Evolutionary conservation across 2,797 vertebrate genomes (phyloP).

Genomic region (Myotis pilosus): DNA sequence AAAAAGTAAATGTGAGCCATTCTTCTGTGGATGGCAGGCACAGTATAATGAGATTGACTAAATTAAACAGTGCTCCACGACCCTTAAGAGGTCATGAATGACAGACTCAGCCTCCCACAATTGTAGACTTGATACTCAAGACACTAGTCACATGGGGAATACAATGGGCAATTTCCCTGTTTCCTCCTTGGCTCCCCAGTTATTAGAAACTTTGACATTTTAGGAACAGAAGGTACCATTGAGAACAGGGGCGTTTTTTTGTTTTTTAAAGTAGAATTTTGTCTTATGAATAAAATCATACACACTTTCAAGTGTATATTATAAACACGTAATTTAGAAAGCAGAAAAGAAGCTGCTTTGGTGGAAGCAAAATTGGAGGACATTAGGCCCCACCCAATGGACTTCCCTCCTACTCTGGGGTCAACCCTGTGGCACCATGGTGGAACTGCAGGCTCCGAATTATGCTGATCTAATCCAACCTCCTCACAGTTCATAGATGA

Average conservation of each 20-base stretch:
- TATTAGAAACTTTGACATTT: background rate
- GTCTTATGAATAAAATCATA: background rate
- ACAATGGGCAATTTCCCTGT: background rate
- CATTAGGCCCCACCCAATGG: background rate
- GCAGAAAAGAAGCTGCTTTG: background rate
- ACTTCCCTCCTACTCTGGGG: background rate
- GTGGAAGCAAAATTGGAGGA: background rate
- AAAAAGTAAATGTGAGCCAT: constrained; percentile 20
- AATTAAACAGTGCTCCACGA: background rate
- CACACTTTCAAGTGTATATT: background rate
- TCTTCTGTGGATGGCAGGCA: background rate
- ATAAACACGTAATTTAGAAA: background rate
- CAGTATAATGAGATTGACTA: background rate
- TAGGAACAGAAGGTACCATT: background rate
- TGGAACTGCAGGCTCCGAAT: background rate
- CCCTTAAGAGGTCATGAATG: background rate
- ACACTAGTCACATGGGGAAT: background rate
- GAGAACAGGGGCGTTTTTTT: background rate
- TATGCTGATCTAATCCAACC: background rate
- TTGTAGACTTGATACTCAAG: background rate
- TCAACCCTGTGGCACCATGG: too few species aligned
- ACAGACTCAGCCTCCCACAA: background rate
- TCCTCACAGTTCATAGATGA: background rate
- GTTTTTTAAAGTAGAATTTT: background rate
- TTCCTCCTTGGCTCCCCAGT: background rate